Percentiles rank a stretch among this genome's conserved stretches.
phyloP scores from a whole-genome alignment of 1,140 invertebrate species.

The Pomacea maculata region DNA sequence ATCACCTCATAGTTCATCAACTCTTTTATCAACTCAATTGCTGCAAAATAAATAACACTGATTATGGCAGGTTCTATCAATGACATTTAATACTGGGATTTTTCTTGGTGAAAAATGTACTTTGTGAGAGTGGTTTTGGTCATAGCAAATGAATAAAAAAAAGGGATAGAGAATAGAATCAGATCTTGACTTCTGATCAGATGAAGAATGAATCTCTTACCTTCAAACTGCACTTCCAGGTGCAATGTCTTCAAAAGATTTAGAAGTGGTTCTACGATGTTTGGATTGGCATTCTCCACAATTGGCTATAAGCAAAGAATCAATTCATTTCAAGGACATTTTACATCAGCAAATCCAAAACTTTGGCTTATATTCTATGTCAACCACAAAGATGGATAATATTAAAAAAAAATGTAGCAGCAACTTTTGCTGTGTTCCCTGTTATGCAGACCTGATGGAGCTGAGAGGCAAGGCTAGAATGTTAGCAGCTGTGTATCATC shows the following conservation, averaged over 20 bases:
- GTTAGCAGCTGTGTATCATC: no score
- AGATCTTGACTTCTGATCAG: neutral
- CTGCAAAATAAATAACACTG: slow-evolving; percentile 38
- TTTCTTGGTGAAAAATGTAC: no score
- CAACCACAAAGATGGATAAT: no score
- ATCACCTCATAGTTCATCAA: slow-evolving; percentile 64
- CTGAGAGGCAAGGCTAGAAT: no score
- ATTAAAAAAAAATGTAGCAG: no score
- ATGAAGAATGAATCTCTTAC: slow-evolving; percentile 29
- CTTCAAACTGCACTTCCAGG: slow-evolving; percentile 66
- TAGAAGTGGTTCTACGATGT: slow-evolving; percentile 61
- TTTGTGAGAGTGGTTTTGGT: no score
- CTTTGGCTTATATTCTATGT: no score
- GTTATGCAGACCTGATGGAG: no score
- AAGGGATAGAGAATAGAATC: no score
- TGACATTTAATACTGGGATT: neutral
- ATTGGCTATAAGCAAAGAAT: slow-evolving; percentile 55
- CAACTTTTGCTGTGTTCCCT: no score
- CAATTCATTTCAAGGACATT: neutral
- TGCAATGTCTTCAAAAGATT: slow-evolving; percentile 61
- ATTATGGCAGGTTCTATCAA: neutral
- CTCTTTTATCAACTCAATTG: slow-evolving; percentile 63
- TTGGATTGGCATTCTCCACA: slow-evolving; percentile 58
- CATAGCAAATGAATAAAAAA: no score
- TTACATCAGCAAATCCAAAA: neutral